These are phyloP conservation scores for Mesembrinibis cayennensis DNA, from an alignment of 2,113 vertebrate genomes.

Conservation along the genomic window DNA sequence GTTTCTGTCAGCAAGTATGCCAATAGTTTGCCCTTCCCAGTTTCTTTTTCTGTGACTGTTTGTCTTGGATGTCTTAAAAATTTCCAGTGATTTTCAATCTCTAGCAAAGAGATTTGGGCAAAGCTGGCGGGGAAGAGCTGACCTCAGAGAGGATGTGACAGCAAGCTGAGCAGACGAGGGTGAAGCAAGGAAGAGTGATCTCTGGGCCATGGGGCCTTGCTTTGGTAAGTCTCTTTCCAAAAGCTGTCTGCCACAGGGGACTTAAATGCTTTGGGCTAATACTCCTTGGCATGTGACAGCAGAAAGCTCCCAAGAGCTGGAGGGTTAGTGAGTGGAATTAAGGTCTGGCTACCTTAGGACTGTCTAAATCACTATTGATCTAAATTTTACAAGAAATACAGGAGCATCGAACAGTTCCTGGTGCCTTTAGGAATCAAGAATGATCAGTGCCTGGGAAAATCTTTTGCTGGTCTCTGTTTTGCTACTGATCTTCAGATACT, in stretches of 20 bases:
- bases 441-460: not conserved
- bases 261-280: not conserved
- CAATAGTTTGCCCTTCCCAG: not conserved
- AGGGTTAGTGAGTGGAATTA: not conserved
- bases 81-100: not conserved
- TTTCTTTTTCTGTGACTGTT: not conserved
- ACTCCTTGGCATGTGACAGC: not conserved
- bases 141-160: not conserved
- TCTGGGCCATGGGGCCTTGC: not conserved
- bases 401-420: not conserved
- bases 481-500: not conserved
- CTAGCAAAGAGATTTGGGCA: not conserved
- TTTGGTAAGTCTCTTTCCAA: not conserved
- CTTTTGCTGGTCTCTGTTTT: not conserved
- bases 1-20: not conserved
- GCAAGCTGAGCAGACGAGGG: not conserved
- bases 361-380: not conserved
- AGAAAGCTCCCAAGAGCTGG: not conserved
- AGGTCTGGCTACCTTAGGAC: not conserved
- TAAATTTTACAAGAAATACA: not conserved
- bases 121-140: not conserved
- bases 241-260: not conserved
- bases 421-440: not conserved
- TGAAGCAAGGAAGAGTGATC: not conserved
- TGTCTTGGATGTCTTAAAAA: not conserved